Evolutionary conservation across 2,888 invertebrate genomes (phyloP), one percentile per base, ranked within the genome.

Genomic region (Rosalia funebris): DNA sequence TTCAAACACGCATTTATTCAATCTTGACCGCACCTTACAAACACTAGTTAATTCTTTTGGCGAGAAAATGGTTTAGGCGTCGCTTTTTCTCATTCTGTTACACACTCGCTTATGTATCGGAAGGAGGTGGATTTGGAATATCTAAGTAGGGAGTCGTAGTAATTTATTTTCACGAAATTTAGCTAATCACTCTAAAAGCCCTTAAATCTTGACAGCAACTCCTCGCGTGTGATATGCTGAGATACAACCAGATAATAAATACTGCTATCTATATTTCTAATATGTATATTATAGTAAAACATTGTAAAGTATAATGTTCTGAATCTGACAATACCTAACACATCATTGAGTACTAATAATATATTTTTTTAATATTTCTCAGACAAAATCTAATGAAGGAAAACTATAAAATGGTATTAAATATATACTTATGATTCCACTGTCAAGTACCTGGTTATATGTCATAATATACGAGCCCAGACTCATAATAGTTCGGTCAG

Each of bases 1-100:
- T 74, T 74, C 72, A 64, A 75, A 74, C 81, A 80, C 80, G 80
- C 81, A 79, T 80, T 78, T 79, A 76, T 76, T 77, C 78, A 78
- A 78, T 79, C 76, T 70, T 69, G 71, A 69, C 78, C 77, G 68
- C 77, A 72, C 78, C 77, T 73, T 65, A 62, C 52, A 60, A 69
- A 69, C 70, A 69, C 68, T 52, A 62, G 59, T 63, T 63, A 63
- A 68, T 71, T 66, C 65, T 66, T 70, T 68, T 61, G 42, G 36
- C 32, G 56, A 37, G 52, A 58, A 54, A 55, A 37, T 46, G 56
- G 57, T 61, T 63, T 63, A 60, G 53, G 57, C 39, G n/a, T 44
- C 32, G 45, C 17, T 37, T 45, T 31, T 17, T 55, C 34, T 42
- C 55, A 19, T 45, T 45, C 45, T 20, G 19, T 37, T 46, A 16